Evolutionary conservation across 1,140 invertebrate species (phyloP), one percentile per base, ranked within the genome.

Genomic region (Caenorhabditis latens): DNA sequence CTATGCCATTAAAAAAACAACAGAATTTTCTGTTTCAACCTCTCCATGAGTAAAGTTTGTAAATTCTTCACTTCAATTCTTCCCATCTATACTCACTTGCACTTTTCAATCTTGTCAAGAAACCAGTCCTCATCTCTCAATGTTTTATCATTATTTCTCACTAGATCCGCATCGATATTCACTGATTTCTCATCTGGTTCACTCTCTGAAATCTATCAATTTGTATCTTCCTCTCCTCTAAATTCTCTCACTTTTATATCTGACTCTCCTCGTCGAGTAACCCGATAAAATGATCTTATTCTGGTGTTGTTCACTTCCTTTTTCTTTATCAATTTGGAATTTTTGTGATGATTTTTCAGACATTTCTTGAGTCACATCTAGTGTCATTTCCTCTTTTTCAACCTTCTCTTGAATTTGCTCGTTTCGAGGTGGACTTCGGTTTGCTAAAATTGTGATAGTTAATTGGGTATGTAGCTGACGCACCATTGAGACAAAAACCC

Each of bases 71-170:
- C 32, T 40, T 53, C 50, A 53, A 53, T 53, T 32, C 32, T 2
- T 32, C 32, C 50, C 13, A 8, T 0, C 16, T n/a, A 21, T 1
- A 40, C 71, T 14, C 16, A 79, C 71, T 53, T 79, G 71, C 46
- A 55, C 53, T 85, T 63, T 40, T 85, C 84, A 65, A 85, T 55
- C 24, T 58, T 50, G 24, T 75, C 67, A 21, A 85, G 16, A 58
- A 85, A 75, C 67, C 50, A 53, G 8, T 55, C 48, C 67, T 85
- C 84, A 58, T 63, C 84, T 53, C 58, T 84, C 43, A 84, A 16
- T 40, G 84, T 84, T 53, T 21, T 50, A 63, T 84, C 84, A 24
- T 32, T 32, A 32, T 63, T 84, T 50, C 40, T 84, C 46, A 79
- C 46, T n/a, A 79, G 8, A 13, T 79, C 71, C 24, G n/a, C 46